phyloP scores from a whole-genome alignment of 1,140 invertebrate species.

The Apis dorsata region DNA sequence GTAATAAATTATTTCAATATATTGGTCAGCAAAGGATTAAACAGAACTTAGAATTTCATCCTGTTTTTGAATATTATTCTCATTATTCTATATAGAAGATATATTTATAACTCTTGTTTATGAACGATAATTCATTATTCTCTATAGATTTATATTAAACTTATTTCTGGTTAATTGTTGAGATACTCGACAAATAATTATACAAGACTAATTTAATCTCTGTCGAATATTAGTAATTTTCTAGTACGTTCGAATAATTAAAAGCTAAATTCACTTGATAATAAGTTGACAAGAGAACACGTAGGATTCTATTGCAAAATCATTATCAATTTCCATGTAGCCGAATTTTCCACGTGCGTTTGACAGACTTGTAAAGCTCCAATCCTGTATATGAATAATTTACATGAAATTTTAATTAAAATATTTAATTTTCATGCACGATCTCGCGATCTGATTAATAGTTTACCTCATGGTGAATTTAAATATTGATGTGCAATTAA shows the following conservation, averaged over 20 bases:
- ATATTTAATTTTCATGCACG: conserved; percentile 3
- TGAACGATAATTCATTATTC: too few species aligned
- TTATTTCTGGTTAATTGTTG: background rate
- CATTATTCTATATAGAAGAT: too few species aligned
- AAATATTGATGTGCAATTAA: background rate
- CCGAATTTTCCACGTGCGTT: background rate
- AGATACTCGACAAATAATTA: background rate
- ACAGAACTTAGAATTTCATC: background rate
- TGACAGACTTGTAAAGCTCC: background rate
- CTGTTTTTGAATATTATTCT: background rate
- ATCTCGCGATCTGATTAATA: background rate
- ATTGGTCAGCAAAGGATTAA: background rate
- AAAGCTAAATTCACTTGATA: background rate
- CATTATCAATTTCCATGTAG: background rate
- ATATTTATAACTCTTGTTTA: too few species aligned
- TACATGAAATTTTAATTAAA: conserved; percentile 9
- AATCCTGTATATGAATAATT: background rate
- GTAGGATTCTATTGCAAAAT: background rate
- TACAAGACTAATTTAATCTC: background rate
- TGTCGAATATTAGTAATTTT: background rate
- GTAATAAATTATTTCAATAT: background rate
- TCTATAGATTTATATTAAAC: background rate
- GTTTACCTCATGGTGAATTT: background rate
- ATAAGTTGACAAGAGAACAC: background rate
- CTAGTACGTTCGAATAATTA: background rate